Conservation (phyloP, 2,797 vertebrate genomes). For the Hyperoplus lanceolatus region DNA sequence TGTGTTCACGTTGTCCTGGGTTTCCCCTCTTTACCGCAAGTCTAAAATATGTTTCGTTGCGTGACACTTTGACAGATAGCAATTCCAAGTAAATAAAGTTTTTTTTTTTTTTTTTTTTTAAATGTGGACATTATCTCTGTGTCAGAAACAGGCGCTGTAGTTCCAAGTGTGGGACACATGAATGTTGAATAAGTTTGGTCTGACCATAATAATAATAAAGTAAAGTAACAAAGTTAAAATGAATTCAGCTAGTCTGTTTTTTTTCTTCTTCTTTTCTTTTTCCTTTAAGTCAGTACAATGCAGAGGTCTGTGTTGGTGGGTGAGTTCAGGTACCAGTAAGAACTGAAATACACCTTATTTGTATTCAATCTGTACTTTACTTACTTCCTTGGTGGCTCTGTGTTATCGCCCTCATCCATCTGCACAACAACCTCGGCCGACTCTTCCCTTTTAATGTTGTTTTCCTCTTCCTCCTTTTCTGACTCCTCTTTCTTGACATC, state of each 20-base stretch:
- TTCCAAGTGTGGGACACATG: neutral
- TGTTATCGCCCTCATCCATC: slow-evolving; percentile 83
- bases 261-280: neutral
- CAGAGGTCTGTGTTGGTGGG: neutral
- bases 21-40: too few species aligned
- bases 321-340: too few species aligned
- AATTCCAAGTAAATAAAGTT: neutral
- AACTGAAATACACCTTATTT: neutral
- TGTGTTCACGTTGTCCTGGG: neutral
- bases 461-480: slow-evolving; percentile 84
- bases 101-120: too few species aligned
- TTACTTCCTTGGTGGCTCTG: slow-evolving; percentile 90
- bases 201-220: neutral
- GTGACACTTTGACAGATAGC: neutral
- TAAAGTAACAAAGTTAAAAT: neutral
- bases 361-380: slow-evolving; percentile 20
- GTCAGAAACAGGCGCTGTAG: neutral
- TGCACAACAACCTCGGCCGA: slow-evolving; percentile 69
- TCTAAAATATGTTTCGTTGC: neutral
- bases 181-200: neutral
- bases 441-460: slow-evolving; percentile 86
- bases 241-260: neutral
- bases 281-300: too few species aligned
- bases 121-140: neutral
- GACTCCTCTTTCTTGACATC: slow-evolving; percentile 88